Conservation (phyloP, 2,113 vertebrate species). For the Mormyrus lacerda region DNA sequence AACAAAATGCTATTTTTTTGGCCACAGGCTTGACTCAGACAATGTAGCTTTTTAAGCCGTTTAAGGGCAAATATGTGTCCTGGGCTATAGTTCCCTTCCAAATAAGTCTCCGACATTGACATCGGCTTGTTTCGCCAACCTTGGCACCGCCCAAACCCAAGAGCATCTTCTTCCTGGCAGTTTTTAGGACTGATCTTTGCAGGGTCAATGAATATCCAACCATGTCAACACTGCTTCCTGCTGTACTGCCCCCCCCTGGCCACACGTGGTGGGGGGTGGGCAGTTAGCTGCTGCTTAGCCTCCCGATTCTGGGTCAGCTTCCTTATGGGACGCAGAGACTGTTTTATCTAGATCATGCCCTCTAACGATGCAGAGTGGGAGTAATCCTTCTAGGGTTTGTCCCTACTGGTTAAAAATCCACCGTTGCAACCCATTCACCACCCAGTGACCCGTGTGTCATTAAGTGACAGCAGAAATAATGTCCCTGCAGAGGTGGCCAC, state of each 20-base stretch:
- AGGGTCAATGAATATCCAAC: background rate
- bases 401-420: background rate
- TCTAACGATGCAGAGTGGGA: background rate
- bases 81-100: background rate
- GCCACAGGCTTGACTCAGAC: background rate
- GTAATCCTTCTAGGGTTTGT: background rate
- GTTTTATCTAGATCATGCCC: background rate
- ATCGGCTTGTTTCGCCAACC: background rate
- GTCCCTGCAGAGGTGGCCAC: background rate
- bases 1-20: background rate
- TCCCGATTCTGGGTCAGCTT: background rate
- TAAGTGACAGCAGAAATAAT: background rate
- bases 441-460: background rate
- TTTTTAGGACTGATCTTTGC: background rate
- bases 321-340: background rate
- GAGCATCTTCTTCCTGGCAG: background rate
- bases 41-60: background rate
- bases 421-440: background rate
- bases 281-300: background rate
- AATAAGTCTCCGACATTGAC: background rate
- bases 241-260: background rate
- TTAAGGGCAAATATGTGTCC: background rate
- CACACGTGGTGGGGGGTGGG: background rate
- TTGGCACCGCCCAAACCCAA: background rate
- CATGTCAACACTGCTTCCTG: background rate